A percentile compares a stretch with the other conserved stretches of the same genome.
Evolutionary conservation across 1,140 invertebrate genomes (phyloP).

Genomic region (Ruditapes philippinarum): DNA sequence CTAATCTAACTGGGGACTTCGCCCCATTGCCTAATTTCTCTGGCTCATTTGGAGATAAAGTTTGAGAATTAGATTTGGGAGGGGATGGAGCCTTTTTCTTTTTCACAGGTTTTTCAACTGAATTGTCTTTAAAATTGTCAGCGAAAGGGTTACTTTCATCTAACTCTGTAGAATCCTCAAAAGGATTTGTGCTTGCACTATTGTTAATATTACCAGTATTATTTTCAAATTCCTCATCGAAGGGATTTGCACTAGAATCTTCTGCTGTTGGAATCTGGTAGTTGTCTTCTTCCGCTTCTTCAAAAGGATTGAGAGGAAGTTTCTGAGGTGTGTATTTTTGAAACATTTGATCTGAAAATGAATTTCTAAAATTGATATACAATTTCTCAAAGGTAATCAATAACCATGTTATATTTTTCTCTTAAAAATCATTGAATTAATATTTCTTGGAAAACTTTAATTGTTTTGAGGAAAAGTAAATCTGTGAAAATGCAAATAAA

Average conservation of each 20-base stretch:
- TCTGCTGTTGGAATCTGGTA: slow-evolving; percentile 49
- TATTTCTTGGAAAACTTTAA: too few relatives aligned
- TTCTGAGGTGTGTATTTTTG: slow-evolving; percentile 70
- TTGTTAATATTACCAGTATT: slow-evolving; percentile 9
- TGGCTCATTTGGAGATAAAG: slow-evolving; percentile 6
- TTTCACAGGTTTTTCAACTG: slow-evolving; percentile 41
- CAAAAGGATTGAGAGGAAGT: slow-evolving; percentile 76
- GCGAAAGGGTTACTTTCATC: slow-evolving; percentile 64
- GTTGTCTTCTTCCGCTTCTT: slow-evolving; percentile 71
- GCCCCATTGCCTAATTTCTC: slow-evolving; percentile 18
- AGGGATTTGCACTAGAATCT: slow-evolving; percentile 37
- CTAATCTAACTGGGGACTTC: background rate
- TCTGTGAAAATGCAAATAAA: too few relatives aligned
- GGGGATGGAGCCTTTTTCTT: slow-evolving; percentile 49
- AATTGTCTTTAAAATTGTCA: slow-evolving; percentile 35
- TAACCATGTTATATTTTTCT: too few relatives aligned
- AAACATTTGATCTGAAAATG: slow-evolving; percentile 68
- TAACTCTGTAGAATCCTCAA: slow-evolving; percentile 68
- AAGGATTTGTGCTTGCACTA: slow-evolving; percentile 69
- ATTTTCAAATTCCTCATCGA: slow-evolving; percentile 39
- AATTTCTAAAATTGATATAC: background rate
- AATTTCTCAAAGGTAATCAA: too few relatives aligned
- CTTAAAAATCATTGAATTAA: too few relatives aligned
- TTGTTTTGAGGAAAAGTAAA: too few relatives aligned
- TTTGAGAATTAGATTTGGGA: slow-evolving; percentile 42